Percentiles rank a stretch among this genome's conserved stretches.
phyloP scores from a whole-genome alignment of 2,888 invertebrate genomes.

The Andrena bicolor region DNA sequence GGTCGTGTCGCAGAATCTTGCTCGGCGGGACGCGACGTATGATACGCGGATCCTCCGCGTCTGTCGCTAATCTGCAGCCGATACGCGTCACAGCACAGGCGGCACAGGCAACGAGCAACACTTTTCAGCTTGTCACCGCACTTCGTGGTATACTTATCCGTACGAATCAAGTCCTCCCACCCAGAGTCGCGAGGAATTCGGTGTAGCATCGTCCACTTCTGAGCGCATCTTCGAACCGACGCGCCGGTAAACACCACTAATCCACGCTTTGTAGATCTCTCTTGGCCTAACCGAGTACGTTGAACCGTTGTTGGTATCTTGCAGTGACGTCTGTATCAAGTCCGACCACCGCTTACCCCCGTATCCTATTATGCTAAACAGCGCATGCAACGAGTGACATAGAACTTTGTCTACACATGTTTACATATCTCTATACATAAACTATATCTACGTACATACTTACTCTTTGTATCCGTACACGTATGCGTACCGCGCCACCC shows the following conservation, averaged over 20 bases:
- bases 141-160: too few relatives aligned
- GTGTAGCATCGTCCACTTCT: too few relatives aligned
- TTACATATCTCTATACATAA: conserved; percentile 55
- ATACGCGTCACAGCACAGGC: too few relatives aligned
- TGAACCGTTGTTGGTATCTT: conserved; percentile 61
- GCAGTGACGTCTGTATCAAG: conserved; percentile 55
- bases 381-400: conserved; percentile 79
- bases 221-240: conserved; percentile 1
- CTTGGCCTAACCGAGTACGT: conserved; percentile 59
- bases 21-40: too few relatives aligned
- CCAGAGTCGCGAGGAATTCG: too few relatives aligned
- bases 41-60: too few relatives aligned
- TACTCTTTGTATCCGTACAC: conserved; percentile 17
- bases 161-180: too few relatives aligned
- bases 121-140: too few relatives aligned
- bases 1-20: neutral
- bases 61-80: too few relatives aligned
- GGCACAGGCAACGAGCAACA: too few relatives aligned
- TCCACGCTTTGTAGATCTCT: conserved; percentile 69
- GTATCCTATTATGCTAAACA: conserved; percentile 70
- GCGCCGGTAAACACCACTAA: conserved; percentile 42
- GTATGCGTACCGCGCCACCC: neutral
- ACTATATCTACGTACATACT: conserved; percentile 57
- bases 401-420: conserved; percentile 70
- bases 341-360: conserved; percentile 68